Base-by-base conservation (phyloP, 2,797 vertebrate genomes). In the Falco columbarius region DNA sequence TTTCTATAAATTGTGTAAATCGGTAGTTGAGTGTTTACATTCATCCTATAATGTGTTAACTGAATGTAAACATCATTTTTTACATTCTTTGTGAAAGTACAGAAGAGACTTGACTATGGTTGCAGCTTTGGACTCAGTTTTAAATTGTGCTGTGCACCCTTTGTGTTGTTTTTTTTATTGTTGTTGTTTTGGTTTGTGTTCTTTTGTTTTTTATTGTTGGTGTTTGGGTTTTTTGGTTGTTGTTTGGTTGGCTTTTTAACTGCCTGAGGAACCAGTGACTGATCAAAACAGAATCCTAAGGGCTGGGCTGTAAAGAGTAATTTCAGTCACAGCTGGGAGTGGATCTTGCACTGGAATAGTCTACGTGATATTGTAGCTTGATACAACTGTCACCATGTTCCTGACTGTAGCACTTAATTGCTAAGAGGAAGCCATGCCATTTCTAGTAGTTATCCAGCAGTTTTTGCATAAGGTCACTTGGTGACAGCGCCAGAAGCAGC, bases 251-350 rank as follows among this genome's bases (percentile, higher is more conserved):
- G 6, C 22, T 80, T 62, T 68, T 51, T 34, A 63, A 58, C 6
- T 49, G 2, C 9, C 16, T 56, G 46, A 80, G 26, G 29, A 67
- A 49, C 12, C 22, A 36, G 13, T 36, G 32, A 27, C 19, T 58
- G 44, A 54, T 2, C 10, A 61, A 80, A 89, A 46, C 2, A 15
- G 15, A 59, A 58, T 73, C 26, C 7, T 21, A 8, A 52, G 32
- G 47, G 7, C 14, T 88, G 47, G 29, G 18, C 42, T 68, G 34
- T 65, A 61, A 65, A 63, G 65, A 19, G 5, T 30, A 18, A 10
- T 77, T 61, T 44, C 40, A 58, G 32, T 36, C 12, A 3, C 1
- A 1, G 16, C 10, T 1, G 2, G 38, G 55, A 38, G n/a, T 13
- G 30, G 16, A 36, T 67, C n/a, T 70, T 49, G 27, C 27, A 23